Conservation (phyloP, 2,888 invertebrate genomes). For the Nezara viridula region DNA sequence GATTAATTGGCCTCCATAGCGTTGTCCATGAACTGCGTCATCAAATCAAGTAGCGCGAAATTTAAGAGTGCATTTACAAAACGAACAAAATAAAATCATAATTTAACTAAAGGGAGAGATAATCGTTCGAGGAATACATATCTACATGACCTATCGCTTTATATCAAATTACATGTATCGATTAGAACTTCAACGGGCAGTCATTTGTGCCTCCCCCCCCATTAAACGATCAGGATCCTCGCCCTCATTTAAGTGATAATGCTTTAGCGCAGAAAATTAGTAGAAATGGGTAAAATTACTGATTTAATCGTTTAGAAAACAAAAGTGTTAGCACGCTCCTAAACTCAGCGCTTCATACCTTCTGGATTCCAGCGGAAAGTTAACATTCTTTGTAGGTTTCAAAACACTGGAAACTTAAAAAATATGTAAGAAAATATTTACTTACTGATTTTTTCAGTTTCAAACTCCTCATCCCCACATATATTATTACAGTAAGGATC, state of each 20-base stretch:
- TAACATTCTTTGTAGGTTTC: no score
- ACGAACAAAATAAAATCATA: not conserved
- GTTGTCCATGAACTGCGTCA: not conserved
- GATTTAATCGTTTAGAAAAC: no score
- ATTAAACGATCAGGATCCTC: not conserved
- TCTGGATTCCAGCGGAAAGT: no score
- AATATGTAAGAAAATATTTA: no score
- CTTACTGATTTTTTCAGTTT: no score
- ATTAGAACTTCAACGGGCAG: not conserved
- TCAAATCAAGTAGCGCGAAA: not conserved
- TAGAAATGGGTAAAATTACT: no score
- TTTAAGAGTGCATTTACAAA: not conserved
- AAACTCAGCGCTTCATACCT: no score
- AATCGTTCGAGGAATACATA: not conserved
- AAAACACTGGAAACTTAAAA: no score
- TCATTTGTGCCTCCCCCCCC: not conserved
- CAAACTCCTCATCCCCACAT: no score
- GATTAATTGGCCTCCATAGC: not conserved
- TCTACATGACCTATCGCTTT: not conserved
- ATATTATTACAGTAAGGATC: no score
- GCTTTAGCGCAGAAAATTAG: no score
- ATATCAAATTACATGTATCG: not conserved
- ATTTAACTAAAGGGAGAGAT: not conserved
- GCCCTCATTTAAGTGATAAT: not conserved
- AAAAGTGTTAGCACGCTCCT: no score